These are phyloP conservation scores for Colletes collaris DNA, from an alignment of 2,888 invertebrate species.

Conservation along the genomic window DNA sequence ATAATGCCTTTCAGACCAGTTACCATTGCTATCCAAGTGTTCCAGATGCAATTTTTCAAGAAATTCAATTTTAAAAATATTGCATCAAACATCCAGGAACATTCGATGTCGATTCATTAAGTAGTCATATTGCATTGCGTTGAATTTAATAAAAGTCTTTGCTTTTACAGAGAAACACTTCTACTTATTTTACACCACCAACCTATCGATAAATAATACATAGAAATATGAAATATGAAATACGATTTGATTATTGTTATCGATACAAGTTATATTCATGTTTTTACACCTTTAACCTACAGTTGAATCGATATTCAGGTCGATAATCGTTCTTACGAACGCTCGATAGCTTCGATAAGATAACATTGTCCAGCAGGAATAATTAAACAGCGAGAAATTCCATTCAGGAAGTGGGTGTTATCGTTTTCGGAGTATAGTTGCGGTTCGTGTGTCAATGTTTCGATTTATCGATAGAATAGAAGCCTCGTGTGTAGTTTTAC, in stretches of 20 bases:
- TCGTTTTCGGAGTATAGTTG: not conserved
- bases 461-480: not conserved
- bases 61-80: not conserved
- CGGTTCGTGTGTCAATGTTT: not conserved
- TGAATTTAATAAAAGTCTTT: no score
- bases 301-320: constrained; percentile 1
- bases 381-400: constrained; percentile 9
- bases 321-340: not conserved
- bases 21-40: constrained; percentile 13
- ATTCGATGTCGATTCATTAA: no score
- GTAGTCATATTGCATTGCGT: no score
- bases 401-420: constrained; percentile 13
- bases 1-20: constrained; percentile 54
- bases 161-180: no score
- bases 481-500: no score
- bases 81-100: no score
- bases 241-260: not conserved
- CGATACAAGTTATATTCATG: not conserved
- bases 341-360: constrained; percentile 23
- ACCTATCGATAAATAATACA: no score
- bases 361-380: not conserved
- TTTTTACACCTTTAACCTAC: not conserved
- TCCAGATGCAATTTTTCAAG: not conserved
- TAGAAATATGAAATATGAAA: no score
- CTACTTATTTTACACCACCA: no score